A percentile compares a stretch with the other conserved stretches of the same genome.
phyloP scores from a whole-genome alignment of 2,113 vertebrate species.

The cattle (Bos taurus) region ARS-UCD2.0 NC_037333.1:6175001-6175500 shows the following conservation, averaged over 20 bases:
- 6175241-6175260: background rate
- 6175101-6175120: background rate
- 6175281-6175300: background rate
- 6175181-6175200: background rate
- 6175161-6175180: background rate
- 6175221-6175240: background rate
- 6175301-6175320: background rate
- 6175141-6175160: background rate
- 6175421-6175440: background rate
- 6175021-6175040: background rate
- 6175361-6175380: background rate
- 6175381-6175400: background rate
- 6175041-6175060: background rate
- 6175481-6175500: background rate
- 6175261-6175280: background rate
- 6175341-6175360: background rate
- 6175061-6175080: background rate
- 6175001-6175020: background rate
- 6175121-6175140: background rate
- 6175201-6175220: background rate
- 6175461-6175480: background rate
- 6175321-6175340: background rate
- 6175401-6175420: background rate
- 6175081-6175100: background rate
- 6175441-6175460: background rate